A percentile compares a stretch with the other conserved stretches of the same genome.
Conservation (phyloP, 2,797 vertebrate genomes). For the Trematomus bernacchii region DNA sequence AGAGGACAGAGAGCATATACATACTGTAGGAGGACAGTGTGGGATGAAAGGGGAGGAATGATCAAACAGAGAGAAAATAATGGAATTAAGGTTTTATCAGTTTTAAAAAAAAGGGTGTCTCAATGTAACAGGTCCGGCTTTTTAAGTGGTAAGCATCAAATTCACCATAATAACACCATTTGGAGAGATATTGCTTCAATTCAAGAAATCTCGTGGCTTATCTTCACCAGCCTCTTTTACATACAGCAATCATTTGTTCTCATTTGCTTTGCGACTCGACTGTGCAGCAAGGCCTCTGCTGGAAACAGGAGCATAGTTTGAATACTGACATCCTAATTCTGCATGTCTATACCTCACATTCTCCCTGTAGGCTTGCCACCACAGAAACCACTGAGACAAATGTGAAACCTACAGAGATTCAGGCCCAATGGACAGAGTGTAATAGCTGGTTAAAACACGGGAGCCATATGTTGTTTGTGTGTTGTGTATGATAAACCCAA, state of each 20-base stretch:
- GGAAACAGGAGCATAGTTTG: slow-evolving; percentile 26
- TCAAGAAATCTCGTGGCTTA: slow-evolving; percentile 36
- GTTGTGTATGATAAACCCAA: slow-evolving; percentile 15
- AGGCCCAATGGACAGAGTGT: neutral
- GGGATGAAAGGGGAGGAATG: slow-evolving; percentile 18
- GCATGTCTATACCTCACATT: slow-evolving; percentile 26
- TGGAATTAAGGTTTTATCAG: slow-evolving; percentile 24
- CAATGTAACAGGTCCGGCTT: slow-evolving; percentile 17
- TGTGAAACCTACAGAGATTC: slow-evolving; percentile 5
- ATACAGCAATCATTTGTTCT: slow-evolving; percentile 52
- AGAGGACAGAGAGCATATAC: slow-evolving; percentile 40
- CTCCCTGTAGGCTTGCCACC: neutral
- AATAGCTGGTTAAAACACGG: slow-evolving; percentile 14
- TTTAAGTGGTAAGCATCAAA: slow-evolving; percentile 32
- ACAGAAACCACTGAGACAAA: slow-evolving; percentile 4
- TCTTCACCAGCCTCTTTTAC: slow-evolving; percentile 38
- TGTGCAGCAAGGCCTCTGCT: slow-evolving; percentile 18
- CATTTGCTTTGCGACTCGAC: slow-evolving; percentile 40
- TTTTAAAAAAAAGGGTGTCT: neutral
- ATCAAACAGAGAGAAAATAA: slow-evolving; percentile 5
- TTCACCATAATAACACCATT: slow-evolving; percentile 51
- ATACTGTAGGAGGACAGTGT: slow-evolving; percentile 39
- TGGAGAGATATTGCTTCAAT: slow-evolving; percentile 54
- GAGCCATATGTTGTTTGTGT: slow-evolving; percentile 11
- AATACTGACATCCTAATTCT: slow-evolving; percentile 44